Base-by-base conservation (phyloP, 2,797 vertebrate genomes). In the Sebastes oblongus region DNA sequence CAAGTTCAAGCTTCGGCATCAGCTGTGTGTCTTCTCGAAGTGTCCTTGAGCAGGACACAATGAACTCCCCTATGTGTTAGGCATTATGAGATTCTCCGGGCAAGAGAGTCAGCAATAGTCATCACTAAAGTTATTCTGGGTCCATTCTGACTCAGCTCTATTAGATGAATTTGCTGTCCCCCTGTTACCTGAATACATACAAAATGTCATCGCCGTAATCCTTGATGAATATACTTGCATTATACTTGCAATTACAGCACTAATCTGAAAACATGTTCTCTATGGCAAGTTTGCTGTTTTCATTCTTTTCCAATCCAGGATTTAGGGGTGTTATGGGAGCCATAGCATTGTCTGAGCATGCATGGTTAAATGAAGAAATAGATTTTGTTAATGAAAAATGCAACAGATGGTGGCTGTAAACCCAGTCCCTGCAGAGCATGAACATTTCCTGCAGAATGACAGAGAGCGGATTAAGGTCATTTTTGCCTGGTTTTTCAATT, bases 351-450 rank as follows among this genome's bases (percentile, higher is more conserved):
- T 94, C 90, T 94, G 92, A 91, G 93, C 90, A 87, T 65, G 92
- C 93, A 91, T 80, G 92, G 90, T 89, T 93, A 94, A 94, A 93
- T 88, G 92, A 89, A 94, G 92, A 90, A 93, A 93, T 95, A 94
- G 93, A 94, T 94, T 94, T 93, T 92, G 93, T 94, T 95, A 95
- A 95, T 95, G 93, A 94, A 95, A 95, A 95, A 94, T 72, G 91
- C 93, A 95, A 94, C 94, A 95, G 94, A 94, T 94, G 94, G 95
- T 82, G 89, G 89, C 91, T 88, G 89, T 91, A 93, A 93, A 93
- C 87, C 88, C 84, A 20, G 82, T 95, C 94, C 92, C 94, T 72
- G 84, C 89, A 89, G 94, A 94, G 91, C 89, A 80, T 24, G 61
- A 91, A 90, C 92, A 86, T 93, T 94, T 94, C 88, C 93, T 80